A percentile compares a stretch with the other conserved stretches of the same genome.
Conservation (phyloP, 2,113 vertebrate genomes). For the Brachypodius melanocephalos region DNA sequence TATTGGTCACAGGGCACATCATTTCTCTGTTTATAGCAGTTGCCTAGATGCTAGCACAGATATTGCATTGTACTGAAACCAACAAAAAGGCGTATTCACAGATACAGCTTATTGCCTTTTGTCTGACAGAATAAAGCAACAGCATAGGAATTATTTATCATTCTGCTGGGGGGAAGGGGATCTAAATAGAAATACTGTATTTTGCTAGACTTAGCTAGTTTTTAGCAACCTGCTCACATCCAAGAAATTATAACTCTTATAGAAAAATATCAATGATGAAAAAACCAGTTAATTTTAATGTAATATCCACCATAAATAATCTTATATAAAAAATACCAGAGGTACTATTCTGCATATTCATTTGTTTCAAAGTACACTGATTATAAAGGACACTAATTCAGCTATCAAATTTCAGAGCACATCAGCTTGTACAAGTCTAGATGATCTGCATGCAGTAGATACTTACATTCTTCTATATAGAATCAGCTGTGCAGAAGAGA, state of each 20-base stretch:
- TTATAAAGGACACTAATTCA: constrained; percentile 1
- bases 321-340: not conserved
- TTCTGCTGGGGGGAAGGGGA: not conserved
- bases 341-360: not conserved
- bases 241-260: constrained; percentile 14
- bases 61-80: constrained; percentile 19
- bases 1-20: not conserved
- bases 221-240: constrained; percentile 24
- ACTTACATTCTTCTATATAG: not conserved
- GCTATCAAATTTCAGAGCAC: not conserved
- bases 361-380: constrained; percentile 15
- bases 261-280: not conserved
- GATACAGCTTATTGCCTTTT: constrained; percentile 39
- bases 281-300: not conserved
- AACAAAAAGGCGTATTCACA: constrained; percentile 47
- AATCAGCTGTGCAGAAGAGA: not conserved
- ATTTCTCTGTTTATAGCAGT: constrained; percentile 3
- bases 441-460: not conserved
- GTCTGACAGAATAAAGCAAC: not conserved
- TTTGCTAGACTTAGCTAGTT: constrained; percentile 22
- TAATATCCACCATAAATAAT: constrained; percentile 1
- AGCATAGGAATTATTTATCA: constrained; percentile 11
- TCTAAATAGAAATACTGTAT: constrained; percentile 35
- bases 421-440: not conserved
- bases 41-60: constrained; percentile 42